Percentiles rank a stretch among this genome's conserved stretches.
Conservation (phyloP, 2,888 invertebrate species). For the Napeogenes sylphis region DNA sequence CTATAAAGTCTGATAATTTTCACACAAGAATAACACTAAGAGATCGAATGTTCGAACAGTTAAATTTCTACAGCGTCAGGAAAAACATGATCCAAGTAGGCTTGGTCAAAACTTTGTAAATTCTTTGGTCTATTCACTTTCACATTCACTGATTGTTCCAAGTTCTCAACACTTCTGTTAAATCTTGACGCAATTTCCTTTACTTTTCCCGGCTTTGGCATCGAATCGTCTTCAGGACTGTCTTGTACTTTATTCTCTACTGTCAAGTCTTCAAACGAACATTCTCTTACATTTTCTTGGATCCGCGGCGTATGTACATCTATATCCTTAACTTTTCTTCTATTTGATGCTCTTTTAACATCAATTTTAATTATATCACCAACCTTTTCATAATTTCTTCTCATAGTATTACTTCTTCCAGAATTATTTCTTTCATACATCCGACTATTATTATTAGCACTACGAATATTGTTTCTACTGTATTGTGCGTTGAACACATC, state of each 20-base stretch:
- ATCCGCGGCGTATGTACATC: conserved; percentile 28
- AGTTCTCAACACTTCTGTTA: conserved; percentile 52
- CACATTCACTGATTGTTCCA: conserved; percentile 42
- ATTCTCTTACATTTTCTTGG: conserved; percentile 41
- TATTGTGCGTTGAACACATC: conserved; percentile 37
- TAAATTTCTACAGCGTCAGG: conserved; percentile 74
- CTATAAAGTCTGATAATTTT: conserved; percentile 19
- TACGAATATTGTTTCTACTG: conserved; percentile 46
- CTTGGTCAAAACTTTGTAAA: conserved; percentile 77
- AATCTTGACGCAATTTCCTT: conserved; percentile 69
- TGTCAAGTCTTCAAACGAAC: conserved; percentile 43
- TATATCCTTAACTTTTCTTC: conserved; percentile 40
- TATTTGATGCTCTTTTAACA: conserved; percentile 46
- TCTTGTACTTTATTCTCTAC: conserved; percentile 33
- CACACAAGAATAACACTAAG: conserved; percentile 34
- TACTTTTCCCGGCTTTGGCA: conserved; percentile 65
- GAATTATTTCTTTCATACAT: conserved; percentile 61
- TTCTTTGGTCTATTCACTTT: conserved; percentile 76
- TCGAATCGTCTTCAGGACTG: conserved; percentile 42
- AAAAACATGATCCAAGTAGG: conserved; percentile 80
- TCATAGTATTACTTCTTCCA: conserved; percentile 40
- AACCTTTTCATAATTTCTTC: conserved; percentile 33
- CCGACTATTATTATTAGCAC: conserved; percentile 42
- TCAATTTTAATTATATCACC: conserved; percentile 37
- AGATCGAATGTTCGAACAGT: conserved; percentile 34